Conservation (phyloP, 2,888 invertebrate genomes). For the Tetragonisca angustula region DNA sequence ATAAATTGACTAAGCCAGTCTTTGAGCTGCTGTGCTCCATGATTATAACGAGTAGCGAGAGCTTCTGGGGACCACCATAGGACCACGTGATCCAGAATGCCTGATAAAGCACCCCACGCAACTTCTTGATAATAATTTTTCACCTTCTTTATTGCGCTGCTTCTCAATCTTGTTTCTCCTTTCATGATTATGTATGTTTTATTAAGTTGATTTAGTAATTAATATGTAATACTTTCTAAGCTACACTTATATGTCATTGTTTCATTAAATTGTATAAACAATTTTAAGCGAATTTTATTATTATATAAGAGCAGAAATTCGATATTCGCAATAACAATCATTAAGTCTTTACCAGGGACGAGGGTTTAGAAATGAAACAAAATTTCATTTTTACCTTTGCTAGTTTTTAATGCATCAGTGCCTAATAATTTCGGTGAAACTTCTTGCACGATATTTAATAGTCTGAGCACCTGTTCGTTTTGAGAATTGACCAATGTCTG, state of each 20-base stretch:
- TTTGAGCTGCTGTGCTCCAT: conserved; percentile 78
- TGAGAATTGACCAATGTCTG: conserved; percentile 89
- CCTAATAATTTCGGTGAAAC: conserved; percentile 87
- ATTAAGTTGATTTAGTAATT: background rate
- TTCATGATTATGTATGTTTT: background rate
- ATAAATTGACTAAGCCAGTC: conserved; percentile 80
- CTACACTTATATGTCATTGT: background rate
- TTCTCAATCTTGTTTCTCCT: conserved; percentile 87
- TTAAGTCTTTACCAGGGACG: background rate
- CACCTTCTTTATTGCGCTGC: conserved; percentile 87
- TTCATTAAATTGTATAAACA: background rate
- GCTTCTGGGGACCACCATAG: conserved; percentile 93
- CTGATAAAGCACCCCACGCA: conserved; percentile 93
- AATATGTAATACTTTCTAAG: background rate
- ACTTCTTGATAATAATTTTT: conserved; percentile 90
- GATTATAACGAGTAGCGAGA: conserved; percentile 86
- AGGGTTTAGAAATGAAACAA: background rate
- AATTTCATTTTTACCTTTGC: conserved; percentile 82
- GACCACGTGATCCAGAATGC: conserved; percentile 91
- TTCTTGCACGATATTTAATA: conserved; percentile 87
- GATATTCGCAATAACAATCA: background rate
- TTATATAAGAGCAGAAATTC: background rate
- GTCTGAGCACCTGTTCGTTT: conserved; percentile 88
- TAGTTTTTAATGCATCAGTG: conserved; percentile 86
- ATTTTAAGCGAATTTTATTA: background rate